Base-by-base conservation (phyloP, 1,140 invertebrate species). In the Nasonia vitripennis region DNA sequence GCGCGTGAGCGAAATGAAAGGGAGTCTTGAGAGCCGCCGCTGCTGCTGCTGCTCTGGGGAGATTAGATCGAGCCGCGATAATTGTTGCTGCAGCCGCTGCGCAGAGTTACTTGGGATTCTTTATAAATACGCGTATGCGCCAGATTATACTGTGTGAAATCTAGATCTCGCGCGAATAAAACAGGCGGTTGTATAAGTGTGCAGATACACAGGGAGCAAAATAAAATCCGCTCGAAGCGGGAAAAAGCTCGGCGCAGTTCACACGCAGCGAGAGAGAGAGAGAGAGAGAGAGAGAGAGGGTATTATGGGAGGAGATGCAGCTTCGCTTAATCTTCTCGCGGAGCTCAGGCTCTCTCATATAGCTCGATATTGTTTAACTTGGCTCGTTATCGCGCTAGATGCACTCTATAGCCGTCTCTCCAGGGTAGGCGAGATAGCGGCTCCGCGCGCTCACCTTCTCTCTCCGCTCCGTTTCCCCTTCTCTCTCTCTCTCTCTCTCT, bases 281-380 rank as follows among this genome's bases (percentile, higher is more conserved):
- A 70, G 23, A 51, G 48, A 11, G 45, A 48, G 45, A 11, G 11
- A 48, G 45, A 48, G 45, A 48, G 45, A 48, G 45, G 5, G 55
- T 7, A 62, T 17, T 23, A 71, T 51, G 71, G 83, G 48, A 84
- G 31, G 37, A 48, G 86, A 41, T 67, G 88, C 90, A 84, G 48
- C 83, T 48, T 82, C 73, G 67, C 48, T 73, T 34, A 11, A 37
- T 77, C 73, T 74, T 37, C 10, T n/a, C 14, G n/a, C 5, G 10
- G 17, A 7, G 7, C 67, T 71, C 79, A 2, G 3, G 23, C 23
- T 23, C 23, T 27, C 75, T 78, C 74, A 79, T 78, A 82, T 41
- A 92, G 91, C 91, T 92, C 91, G 90, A 93, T 93, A 93, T 93
- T 93, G 92, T 93, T 93, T 92, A 93, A 93, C 90, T 92, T 93